Percentiles rank a stretch among this genome's conserved stretches.
phyloP scores from a whole-genome alignment of 2,888 invertebrate species.

The Acronicta leporina region DNA sequence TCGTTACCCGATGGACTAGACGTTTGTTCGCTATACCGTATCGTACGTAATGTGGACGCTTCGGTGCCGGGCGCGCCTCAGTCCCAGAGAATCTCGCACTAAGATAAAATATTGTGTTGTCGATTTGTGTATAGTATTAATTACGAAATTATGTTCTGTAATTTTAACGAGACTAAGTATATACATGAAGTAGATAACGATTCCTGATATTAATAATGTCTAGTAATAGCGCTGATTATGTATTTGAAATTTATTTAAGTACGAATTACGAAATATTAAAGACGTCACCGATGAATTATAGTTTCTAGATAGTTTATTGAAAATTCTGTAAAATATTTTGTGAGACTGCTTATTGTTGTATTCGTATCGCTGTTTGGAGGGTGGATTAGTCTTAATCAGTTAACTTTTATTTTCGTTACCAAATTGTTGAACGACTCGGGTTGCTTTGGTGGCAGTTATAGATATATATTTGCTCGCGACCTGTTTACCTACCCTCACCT shows the following conservation, averaged over 20 bases:
- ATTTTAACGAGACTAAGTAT: constrained; percentile 88
- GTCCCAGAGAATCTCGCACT: constrained; percentile 88
- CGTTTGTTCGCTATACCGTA: constrained; percentile 76
- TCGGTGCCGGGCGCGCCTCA: constrained; percentile 72
- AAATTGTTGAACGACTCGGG: constrained; percentile 87
- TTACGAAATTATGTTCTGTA: constrained; percentile 87
- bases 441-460: constrained; percentile 84
- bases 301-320: constrained; percentile 87
- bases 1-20: constrained; percentile 77
- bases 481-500: constrained; percentile 36
- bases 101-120: constrained; percentile 85
- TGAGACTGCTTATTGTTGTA: constrained; percentile 90
- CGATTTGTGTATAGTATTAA: constrained; percentile 89
- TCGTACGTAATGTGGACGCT: constrained; percentile 82
- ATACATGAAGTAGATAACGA: constrained; percentile 87
- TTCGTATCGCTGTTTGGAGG: constrained; percentile 84
- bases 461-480: constrained; percentile 69
- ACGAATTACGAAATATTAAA: constrained; percentile 81
- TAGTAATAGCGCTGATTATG: constrained; percentile 86
- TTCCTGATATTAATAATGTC: constrained; percentile 88
- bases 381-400: constrained; percentile 83
- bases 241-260: constrained; percentile 86
- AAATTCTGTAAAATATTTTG: constrained; percentile 87
- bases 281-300: constrained; percentile 85
- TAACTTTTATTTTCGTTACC: constrained; percentile 88